Percentiles rank a stretch among this genome's conserved stretches.
These are phyloP conservation scores for Cantharis lateralis DNA, from an alignment of 2,888 invertebrate species.

Conservation along the genomic window DNA sequence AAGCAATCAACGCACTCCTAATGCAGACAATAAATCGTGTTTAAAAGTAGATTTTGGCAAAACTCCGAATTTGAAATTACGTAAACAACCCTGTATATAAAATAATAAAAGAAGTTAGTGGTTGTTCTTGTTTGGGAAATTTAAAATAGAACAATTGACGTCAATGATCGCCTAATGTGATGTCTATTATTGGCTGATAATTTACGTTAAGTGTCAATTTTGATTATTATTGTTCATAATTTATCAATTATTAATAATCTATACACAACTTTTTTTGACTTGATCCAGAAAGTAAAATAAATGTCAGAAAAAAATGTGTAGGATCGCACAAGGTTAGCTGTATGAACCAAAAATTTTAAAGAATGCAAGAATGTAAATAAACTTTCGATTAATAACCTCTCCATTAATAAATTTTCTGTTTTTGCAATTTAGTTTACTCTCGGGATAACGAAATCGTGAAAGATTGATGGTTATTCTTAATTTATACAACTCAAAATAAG, in stretches of 20 bases:
- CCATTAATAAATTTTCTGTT: background rate
- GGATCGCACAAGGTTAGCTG: background rate
- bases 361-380: background rate
- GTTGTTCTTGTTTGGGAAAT: background rate
- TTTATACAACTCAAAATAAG: background rate
- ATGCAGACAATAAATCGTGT: background rate
- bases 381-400: background rate
- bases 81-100: background rate
- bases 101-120: background rate
- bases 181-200: background rate
- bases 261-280: background rate
- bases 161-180: background rate
- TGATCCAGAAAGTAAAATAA: background rate
- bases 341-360: background rate
- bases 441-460: background rate
- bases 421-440: background rate
- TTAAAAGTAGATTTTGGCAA: background rate
- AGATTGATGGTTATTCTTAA: background rate
- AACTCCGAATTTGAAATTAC: background rate
- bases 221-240: slow-evolving; percentile 1
- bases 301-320: background rate
- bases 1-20: background rate
- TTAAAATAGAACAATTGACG: slow-evolving; percentile 3
- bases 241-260: background rate
- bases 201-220: slow-evolving; percentile 2